These are phyloP conservation scores for Triops longicaudatus DNA, from an alignment of 1,140 invertebrate genomes.

Conservation along the genomic window DNA sequence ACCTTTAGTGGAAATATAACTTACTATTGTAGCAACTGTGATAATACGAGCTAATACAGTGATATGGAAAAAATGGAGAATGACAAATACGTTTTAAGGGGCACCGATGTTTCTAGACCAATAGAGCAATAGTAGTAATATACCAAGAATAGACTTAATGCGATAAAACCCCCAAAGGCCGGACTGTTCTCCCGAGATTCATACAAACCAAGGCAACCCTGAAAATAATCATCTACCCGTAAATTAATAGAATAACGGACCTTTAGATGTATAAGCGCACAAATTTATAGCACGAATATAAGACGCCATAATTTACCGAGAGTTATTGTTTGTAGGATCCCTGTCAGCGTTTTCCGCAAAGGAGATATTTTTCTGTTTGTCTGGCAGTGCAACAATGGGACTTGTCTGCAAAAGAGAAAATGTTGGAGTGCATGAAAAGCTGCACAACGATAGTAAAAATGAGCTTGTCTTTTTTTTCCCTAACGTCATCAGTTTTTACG, in stretches of 20 bases:
- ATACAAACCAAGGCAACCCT: too few species aligned
- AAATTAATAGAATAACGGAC: neutral
- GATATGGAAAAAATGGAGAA: too few species aligned
- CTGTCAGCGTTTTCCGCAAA: neutral
- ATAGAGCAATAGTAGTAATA: too few species aligned
- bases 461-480: neutral
- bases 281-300: neutral
- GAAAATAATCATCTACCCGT: too few species aligned
- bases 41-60: too few species aligned
- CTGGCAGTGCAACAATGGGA: neutral
- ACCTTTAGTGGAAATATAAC: too few species aligned
- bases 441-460: neutral
- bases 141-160: too few species aligned
- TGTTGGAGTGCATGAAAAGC: neutral
- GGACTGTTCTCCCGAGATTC: too few species aligned
- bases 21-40: too few species aligned
- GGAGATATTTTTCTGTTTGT: constrained; percentile 4
- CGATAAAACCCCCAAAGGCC: too few species aligned
- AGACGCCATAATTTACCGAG: neutral
- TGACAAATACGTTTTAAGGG: too few species aligned
- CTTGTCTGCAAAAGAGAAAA: neutral
- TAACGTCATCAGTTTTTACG: neutral
- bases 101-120: too few species aligned
- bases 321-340: neutral
- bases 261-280: neutral